Conservation (phyloP, 1,140 invertebrate genomes). For the Melitaea cinxia region DNA sequence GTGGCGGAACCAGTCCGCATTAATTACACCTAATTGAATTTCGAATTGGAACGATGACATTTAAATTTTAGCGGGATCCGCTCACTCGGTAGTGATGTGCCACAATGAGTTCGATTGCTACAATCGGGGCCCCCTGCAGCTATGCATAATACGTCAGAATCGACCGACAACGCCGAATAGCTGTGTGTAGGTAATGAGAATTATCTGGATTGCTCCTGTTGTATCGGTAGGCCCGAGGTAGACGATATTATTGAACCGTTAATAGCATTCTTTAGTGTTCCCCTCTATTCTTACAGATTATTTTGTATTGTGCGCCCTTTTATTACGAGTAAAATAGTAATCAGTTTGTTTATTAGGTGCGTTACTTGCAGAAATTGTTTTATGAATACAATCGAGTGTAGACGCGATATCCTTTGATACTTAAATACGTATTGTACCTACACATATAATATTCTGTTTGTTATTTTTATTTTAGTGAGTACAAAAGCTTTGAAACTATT, state of each 20-base stretch:
- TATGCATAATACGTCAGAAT: conserved; percentile 72
- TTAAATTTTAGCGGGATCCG: conserved; percentile 75
- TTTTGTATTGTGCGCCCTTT: conserved; percentile 68
- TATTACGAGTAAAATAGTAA: conserved; percentile 69
- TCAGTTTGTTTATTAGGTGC: conserved; percentile 72
- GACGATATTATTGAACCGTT: conserved; percentile 63
- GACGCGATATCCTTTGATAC: not conserved
- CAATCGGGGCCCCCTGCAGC: conserved; percentile 70
- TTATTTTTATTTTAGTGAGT: not conserved
- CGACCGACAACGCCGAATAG: conserved; percentile 74
- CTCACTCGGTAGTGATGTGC: conserved; percentile 75
- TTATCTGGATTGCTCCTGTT: conserved; percentile 78
- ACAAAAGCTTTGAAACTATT: not conserved
- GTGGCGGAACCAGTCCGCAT: conserved; percentile 67
- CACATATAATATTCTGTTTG: not conserved
- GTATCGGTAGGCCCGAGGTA: conserved; percentile 67
- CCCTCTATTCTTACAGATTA: conserved; percentile 70
- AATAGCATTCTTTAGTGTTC: conserved; percentile 71
- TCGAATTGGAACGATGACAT: conserved; percentile 81
- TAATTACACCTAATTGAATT: conserved; percentile 81
- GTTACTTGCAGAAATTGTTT: conserved; percentile 68
- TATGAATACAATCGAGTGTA: conserved; percentile 37
- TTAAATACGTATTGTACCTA: conserved; percentile 9
- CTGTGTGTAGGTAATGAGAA: conserved; percentile 80
- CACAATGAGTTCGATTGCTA: conserved; percentile 55